These are phyloP conservation scores for Danio tinwini DNA, from an alignment of 2,797 vertebrate species.

Conservation along the genomic window DNA sequence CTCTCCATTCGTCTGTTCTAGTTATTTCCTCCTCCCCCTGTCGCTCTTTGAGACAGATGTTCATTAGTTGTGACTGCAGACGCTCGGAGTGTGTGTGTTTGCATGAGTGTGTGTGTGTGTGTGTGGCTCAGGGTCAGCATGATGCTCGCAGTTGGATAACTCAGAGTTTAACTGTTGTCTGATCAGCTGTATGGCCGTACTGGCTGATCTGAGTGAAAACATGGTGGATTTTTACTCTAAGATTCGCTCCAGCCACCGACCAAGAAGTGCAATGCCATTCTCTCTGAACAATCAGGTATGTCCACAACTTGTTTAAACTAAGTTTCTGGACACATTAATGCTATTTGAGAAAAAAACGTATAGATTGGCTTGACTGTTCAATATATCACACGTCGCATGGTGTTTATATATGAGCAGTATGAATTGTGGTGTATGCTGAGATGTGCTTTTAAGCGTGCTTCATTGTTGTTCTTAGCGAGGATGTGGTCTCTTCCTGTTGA, in stretches of 20 bases:
- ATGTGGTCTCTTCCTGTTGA: constrained; percentile 51
- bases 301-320: background rate
- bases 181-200: constrained; percentile 20
- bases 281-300: constrained; percentile 57
- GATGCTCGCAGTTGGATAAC: constrained; percentile 5
- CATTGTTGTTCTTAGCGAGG: constrained; percentile 8
- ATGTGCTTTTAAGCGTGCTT: background rate
- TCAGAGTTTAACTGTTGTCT: constrained; percentile 25
- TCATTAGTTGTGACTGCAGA: constrained; percentile 32
- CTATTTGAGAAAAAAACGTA: background rate
- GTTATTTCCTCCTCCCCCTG: constrained; percentile 51
- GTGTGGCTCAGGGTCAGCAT: background rate
- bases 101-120: constrained; percentile 1
- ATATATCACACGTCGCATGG: background rate
- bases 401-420: background rate
- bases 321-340: background rate
- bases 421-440: background rate
- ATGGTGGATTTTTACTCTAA: constrained; percentile 62
- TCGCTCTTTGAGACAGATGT: constrained; percentile 42
- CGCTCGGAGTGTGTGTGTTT: constrained; percentile 26
- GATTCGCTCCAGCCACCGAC: constrained; percentile 50
- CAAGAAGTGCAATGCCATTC: constrained; percentile 53
- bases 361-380: background rate
- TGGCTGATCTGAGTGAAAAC: constrained; percentile 19
- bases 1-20: constrained; percentile 12